Base-by-base conservation (phyloP, 2,797 vertebrate species). In the Paguma larvata region DNA sequence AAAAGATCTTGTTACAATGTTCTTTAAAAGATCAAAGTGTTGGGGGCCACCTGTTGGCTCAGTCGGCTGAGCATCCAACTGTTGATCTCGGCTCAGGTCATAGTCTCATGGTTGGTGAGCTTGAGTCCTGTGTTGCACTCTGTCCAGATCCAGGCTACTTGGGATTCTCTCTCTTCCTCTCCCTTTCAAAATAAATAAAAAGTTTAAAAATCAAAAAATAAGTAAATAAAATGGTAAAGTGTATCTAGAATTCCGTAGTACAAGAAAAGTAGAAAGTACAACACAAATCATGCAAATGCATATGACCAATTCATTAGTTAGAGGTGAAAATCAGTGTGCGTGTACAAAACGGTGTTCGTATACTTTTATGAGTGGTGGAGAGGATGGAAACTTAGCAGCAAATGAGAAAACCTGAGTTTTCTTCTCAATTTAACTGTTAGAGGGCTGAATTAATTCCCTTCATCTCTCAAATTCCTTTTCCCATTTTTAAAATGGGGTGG, bases 361-460 rank as follows among this genome's bases (percentile, higher is more conserved):
- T 67, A 14, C 46, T 78, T 65, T 70, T 38, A 23, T 51, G n/a
- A 91, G 65, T 30, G 7, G 19, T 68, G 34, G 10, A 72, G 53
- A 85, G 10, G 46, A 79, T 32, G 9, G 38, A 91, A 93, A 83
- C 5, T 56, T 14, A 23, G 1, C 15, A 92, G 2, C 7, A 21
- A 72, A 34, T 62, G 15, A 62, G 59, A 65, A 96, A 94, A 75
- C 23, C 62, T 62, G n/a, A 67, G 32, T 78, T 95, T 93, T 79
- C 41, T 62, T 73, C 44, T 91, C 75, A 2, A 27, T 86, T 82
- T 88, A 78, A 91, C 10, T 34, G 13, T 68, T 30, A 30, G 32
- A 56, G 78, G 83, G 16, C 18, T 7, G 77, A 70, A 90, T 85
- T 84, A 85, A 87, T 89, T 95, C 46, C 62, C 12, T 82, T 85